Base-by-base conservation (phyloP, 2,113 vertebrate genomes). In the Thomomys bottae region DNA sequence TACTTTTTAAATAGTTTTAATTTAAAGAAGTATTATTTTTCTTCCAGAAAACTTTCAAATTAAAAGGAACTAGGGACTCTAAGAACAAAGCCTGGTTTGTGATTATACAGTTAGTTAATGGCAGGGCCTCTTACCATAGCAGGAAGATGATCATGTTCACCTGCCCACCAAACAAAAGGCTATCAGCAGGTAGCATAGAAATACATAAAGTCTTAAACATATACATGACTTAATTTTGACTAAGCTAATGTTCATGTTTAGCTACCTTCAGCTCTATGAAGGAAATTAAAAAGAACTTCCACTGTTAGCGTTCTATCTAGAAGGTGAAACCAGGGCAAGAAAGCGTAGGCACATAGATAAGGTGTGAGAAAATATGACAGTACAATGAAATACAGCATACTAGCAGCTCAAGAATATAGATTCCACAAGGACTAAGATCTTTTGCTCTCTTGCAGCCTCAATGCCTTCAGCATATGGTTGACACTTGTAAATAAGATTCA, bases 61-160 rank as follows among this genome's bases (percentile, higher is more conserved):
- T 54, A 28, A 92, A 93, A 78, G 57, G 32, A 32, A 90, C 59
- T 49, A 54, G n/a, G 49, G 30, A 45, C 54, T 92, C 67, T 91
- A 92, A 83, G 54, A 72, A 38, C 28, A 66, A 15, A 68, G 68
- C 54, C 30, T 77, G 49, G 40, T 84, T 12, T 73, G n/a, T 76
- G 54, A 85, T 85, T 68, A 42, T 17, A 14, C 85, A 38, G 8
- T 82, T n/a, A 90, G 59, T 66, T 78, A 75, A 26, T 36, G 66
- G 7, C 42, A 8, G 67, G 32, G n/a, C 6, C 42, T 84, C 87
- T 76, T 63, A 75, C 38, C 24, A 30, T 8, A 66, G 24, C 83
- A 83, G 30, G 63, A 84, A 93, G 12, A 89, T 71, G 21, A 92
- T 20, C n/a, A 57, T 54, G 45, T 34, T 84, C 45, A 40, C 38